Conservation (phyloP, 1,140 invertebrate genomes). For the Berghia stephanieae region DNA sequence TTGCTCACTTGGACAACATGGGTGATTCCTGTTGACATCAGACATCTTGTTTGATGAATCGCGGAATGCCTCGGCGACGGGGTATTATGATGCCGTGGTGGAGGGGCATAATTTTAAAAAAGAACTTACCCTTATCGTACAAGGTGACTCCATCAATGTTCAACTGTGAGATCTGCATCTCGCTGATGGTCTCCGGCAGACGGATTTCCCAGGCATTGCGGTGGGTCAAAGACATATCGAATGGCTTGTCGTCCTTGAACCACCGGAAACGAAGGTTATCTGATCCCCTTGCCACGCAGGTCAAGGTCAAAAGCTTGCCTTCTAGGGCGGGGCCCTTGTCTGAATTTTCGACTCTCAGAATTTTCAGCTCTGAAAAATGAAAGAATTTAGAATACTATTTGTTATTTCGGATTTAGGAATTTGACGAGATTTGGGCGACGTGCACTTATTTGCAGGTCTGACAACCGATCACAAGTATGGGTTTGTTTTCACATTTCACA, state of each 20-base stretch:
- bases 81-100: too few relatives aligned
- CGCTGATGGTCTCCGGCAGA: constrained; percentile 32
- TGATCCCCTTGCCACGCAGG: constrained; percentile 39
- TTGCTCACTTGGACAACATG: too few relatives aligned
- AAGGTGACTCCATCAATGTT: constrained; percentile 41
- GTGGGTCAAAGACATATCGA: constrained; percentile 28
- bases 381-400: constrained; percentile 11
- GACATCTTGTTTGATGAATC: too few relatives aligned
- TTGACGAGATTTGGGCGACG: too few relatives aligned
- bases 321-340: constrained; percentile 32
- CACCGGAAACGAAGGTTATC: constrained; percentile 36
- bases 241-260: constrained; percentile 36
- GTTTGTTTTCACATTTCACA: too few relatives aligned
- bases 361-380: constrained; percentile 30
- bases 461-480: too few relatives aligned
- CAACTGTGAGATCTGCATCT: constrained; percentile 34
- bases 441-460: too few relatives aligned
- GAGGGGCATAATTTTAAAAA: too few relatives aligned
- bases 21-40: too few relatives aligned
- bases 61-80: too few relatives aligned
- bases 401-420: too few relatives aligned
- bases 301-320: constrained; percentile 39
- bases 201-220: constrained; percentile 38
- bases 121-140: constrained; percentile 38
- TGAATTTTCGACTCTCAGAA: constrained; percentile 32